These are phyloP conservation scores for Erethizon dorsatum DNA, from an alignment of 2,797 vertebrate genomes.

Conservation along the genomic window DNA sequence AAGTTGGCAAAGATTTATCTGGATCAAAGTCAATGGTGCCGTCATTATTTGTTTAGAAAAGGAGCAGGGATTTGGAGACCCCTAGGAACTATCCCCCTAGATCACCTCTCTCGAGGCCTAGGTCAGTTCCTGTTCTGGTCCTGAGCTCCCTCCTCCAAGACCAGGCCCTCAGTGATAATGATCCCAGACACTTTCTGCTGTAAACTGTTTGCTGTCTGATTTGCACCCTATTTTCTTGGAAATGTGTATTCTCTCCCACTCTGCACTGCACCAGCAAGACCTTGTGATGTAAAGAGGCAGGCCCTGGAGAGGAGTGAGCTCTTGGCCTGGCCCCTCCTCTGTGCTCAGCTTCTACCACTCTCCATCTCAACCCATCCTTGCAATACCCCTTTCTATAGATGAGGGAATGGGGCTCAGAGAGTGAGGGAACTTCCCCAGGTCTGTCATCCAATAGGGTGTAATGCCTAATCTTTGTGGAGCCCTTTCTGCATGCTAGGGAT, in stretches of 20 bases:
- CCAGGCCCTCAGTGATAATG: background rate
- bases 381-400: background rate
- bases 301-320: background rate
- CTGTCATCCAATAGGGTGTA: background rate
- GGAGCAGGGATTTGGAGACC: background rate
- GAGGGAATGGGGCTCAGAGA: conserved; percentile 17
- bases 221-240: background rate
- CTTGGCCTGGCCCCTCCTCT: background rate
- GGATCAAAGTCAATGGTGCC: conserved; percentile 24
- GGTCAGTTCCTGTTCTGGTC: background rate
- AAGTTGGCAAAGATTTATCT: conserved; percentile 59
- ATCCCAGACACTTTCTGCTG: background rate
- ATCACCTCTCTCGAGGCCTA: background rate
- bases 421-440: background rate
- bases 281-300: background rate
- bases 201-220: conserved; percentile 4
- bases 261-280: background rate
- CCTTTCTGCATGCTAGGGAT: background rate
- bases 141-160: background rate
- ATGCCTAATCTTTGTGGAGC: background rate
- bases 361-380: background rate
- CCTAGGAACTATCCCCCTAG: background rate
- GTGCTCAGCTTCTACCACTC: background rate
- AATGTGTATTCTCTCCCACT: background rate
- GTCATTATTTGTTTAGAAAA: conserved; percentile 62